Percentiles rank a stretch among this genome's conserved stretches.
Evolutionary conservation across 2,888 invertebrate genomes (phyloP).

Genomic region (Eupithecia subfuscata): DNA sequence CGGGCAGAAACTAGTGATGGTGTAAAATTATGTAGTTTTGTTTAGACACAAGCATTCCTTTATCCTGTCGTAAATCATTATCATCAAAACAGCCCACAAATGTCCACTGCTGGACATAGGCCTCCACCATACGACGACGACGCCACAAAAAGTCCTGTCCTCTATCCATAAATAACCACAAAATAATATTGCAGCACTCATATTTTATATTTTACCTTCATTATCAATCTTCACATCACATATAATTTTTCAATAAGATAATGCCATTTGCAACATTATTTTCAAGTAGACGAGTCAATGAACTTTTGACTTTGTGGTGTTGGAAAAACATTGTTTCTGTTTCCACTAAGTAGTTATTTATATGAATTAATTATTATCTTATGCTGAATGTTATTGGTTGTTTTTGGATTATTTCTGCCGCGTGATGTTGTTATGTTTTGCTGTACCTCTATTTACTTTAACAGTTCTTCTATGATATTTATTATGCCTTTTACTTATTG

Average conservation of each 20-base stretch:
- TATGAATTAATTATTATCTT: slow-evolving; percentile 48
- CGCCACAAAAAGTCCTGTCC: background rate
- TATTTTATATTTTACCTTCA: no score
- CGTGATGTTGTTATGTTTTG: background rate
- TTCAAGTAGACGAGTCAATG: slow-evolving; percentile 47
- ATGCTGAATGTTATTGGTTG: slow-evolving; percentile 55
- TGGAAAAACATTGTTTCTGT: slow-evolving; percentile 45
- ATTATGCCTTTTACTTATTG: no score
- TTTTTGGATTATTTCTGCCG: background rate
- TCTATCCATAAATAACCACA: background rate
- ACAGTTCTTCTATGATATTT: background rate
- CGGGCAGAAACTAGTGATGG: no score
- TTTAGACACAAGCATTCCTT: no score
- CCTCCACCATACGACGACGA: background rate
- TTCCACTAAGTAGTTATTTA: slow-evolving; percentile 40
- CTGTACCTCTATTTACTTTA: background rate
- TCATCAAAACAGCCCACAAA: no score
- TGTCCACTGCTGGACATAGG: background rate
- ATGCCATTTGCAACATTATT: slow-evolving; percentile 6
- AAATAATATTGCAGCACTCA: background rate
- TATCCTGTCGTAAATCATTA: no score
- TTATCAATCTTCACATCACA: background rate
- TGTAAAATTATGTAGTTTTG: no score
- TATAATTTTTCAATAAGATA: slow-evolving; percentile 5
- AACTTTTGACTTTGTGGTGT: slow-evolving; percentile 55